phyloP scores from a whole-genome alignment of 2,113 vertebrate genomes.

The Anhinga rufa region DNA sequence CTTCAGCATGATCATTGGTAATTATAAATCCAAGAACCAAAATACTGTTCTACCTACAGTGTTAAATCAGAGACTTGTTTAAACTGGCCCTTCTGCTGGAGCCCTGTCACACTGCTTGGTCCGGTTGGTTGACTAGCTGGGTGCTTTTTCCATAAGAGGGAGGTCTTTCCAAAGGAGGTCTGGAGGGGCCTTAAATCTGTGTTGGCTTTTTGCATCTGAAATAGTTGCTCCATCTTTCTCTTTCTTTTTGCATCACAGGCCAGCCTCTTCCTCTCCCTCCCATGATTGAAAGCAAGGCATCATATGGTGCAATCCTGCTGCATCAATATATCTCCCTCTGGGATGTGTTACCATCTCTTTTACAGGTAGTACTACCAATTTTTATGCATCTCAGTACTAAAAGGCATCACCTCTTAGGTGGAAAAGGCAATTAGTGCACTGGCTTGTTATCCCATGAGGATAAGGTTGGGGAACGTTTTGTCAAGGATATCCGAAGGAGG shows the following conservation, averaged over 20 bases:
- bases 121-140: not conserved
- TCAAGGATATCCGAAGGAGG: not conserved
- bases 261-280: constrained; percentile 67
- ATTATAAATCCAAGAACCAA: not conserved
- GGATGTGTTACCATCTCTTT: constrained; percentile 75
- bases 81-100: not conserved
- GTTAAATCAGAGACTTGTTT: not conserved
- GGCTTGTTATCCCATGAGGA: not conserved
- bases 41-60: not conserved
- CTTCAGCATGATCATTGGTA: constrained; percentile 79
- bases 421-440: not conserved
- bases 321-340: constrained; percentile 83
- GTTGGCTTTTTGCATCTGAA: not conserved
- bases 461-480: not conserved
- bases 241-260: constrained; percentile 35
- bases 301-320: constrained; percentile 61
- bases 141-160: not conserved
- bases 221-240: not conserved
- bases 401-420: not conserved
- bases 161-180: not conserved
- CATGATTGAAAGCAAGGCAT: constrained; percentile 57
- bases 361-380: constrained; percentile 64
- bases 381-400: not conserved
- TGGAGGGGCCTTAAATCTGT: not conserved
- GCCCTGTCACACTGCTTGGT: not conserved